Percentiles rank a stretch among this genome's conserved stretches.
Conservation (phyloP, 2,113 vertebrate species). For the Gobius niger region DNA sequence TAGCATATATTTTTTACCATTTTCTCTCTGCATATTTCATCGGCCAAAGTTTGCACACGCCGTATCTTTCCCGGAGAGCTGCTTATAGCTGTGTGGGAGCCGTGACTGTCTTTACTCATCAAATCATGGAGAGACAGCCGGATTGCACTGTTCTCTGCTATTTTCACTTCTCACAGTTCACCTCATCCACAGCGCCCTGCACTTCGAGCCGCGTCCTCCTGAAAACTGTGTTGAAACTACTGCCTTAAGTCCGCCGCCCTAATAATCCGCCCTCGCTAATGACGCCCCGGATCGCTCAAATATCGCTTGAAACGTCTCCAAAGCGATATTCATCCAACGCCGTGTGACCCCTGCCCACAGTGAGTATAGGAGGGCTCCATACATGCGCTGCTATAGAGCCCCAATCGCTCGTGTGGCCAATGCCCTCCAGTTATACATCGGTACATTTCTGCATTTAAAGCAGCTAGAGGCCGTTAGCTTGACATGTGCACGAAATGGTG, state of each 20-base stretch:
- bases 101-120: constrained; percentile 2
- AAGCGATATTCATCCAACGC: no score
- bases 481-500: not conserved
- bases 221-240: not conserved
- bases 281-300: no score
- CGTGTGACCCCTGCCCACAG: not conserved
- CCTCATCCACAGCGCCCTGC: not conserved
- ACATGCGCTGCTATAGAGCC: not conserved
- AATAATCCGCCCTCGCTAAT: not conserved
- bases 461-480: not conserved
- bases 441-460: not conserved
- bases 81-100: constrained; percentile 1
- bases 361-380: not conserved
- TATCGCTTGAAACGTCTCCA: no score
- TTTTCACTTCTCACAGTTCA: constrained; percentile 5
- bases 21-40: not conserved
- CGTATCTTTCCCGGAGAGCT: not conserved
- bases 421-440: not conserved
- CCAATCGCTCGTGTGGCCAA: not conserved
- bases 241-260: not conserved
- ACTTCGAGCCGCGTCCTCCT: not conserved
- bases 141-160: constrained; percentile 9
- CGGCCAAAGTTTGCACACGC: not conserved
- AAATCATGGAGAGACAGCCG: constrained; percentile 2
- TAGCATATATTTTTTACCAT: not conserved